Evolutionary conservation across 2,797 vertebrate genomes (phyloP).

Genomic region (Pampus argenteus): DNA sequence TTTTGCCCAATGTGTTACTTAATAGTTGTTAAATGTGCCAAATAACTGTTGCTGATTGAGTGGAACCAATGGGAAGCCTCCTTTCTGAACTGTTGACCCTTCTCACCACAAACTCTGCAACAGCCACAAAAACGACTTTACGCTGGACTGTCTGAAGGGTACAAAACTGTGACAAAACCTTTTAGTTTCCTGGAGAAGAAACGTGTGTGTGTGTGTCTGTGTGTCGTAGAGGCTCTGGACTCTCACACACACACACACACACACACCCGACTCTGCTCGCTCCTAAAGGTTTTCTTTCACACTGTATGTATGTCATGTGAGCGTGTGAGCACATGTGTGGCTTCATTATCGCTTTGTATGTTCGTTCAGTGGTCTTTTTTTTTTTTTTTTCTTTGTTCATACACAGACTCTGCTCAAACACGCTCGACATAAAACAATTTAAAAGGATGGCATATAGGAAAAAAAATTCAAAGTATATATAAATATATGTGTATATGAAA

Average conservation of each 20-base stretch:
- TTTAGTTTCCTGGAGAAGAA: not conserved
- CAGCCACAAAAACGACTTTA: slow-evolving; percentile 3
- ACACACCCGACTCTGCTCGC: not conserved
- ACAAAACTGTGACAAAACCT: slow-evolving; percentile 80
- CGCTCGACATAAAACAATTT: slow-evolving; percentile 51
- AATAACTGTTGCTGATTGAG: slow-evolving; percentile 78
- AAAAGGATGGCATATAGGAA: slow-evolving; percentile 78
- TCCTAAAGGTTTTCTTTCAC: slow-evolving; percentile 23
- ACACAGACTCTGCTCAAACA: slow-evolving; percentile 28
- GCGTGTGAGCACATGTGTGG: slow-evolving; percentile 41
- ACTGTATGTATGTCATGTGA: slow-evolving; percentile 38
- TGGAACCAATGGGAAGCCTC: slow-evolving; percentile 65
- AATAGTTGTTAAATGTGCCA: slow-evolving; percentile 84
- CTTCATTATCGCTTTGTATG: slow-evolving; percentile 62
- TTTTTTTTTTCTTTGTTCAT: slow-evolving; percentile 46
- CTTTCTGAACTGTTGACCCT: slow-evolving; percentile 29
- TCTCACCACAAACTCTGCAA: slow-evolving; percentile 21
- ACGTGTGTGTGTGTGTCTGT: not conserved
- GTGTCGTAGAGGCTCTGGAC: slow-evolving; percentile 3
- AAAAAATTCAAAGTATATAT: slow-evolving; percentile 76
- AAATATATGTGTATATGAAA: slow-evolving; percentile 87
- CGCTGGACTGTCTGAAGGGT: slow-evolving; percentile 46
- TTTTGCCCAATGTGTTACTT: slow-evolving; percentile 77
- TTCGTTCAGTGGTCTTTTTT: slow-evolving; percentile 50
- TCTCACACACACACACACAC: not conserved